Percentiles rank a stretch among this genome's conserved stretches.
Evolutionary conservation across 2,888 invertebrate species (phyloP).

Genomic region (Rhagonycha lutea): DNA sequence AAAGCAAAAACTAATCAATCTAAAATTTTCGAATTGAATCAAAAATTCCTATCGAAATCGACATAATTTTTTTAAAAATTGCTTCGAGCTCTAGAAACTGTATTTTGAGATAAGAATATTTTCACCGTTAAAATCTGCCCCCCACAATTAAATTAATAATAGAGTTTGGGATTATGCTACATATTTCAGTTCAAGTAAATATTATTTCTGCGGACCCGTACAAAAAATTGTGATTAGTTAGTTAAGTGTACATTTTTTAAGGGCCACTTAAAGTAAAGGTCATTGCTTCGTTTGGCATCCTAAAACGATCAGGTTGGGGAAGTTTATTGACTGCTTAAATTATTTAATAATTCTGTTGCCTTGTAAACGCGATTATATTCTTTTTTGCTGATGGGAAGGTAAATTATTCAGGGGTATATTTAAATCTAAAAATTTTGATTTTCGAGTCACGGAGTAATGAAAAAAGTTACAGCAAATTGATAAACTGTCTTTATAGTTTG

Average conservation of each 20-base stretch:
- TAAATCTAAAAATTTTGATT: neutral
- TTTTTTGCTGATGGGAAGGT: neutral
- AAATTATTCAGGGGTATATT: neutral
- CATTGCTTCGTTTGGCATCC: conserved; percentile 22
- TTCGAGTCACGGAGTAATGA: neutral
- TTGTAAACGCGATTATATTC: neutral
- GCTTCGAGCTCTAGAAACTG: neutral
- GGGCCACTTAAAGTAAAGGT: conserved; percentile 24
- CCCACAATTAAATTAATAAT: neutral
- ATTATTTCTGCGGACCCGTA: conserved; percentile 13
- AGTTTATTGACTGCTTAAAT: conserved; percentile 10
- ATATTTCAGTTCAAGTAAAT: conserved; percentile 2
- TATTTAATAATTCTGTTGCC: neutral
- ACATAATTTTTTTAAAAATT: neutral
- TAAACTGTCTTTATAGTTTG: neutral
- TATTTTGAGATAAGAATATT: neutral
- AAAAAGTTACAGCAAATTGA: neutral
- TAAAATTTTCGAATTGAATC: neutral
- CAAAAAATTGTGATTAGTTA: conserved; percentile 22
- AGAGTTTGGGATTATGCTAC: neutral
- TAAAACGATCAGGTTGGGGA: conserved; percentile 18
- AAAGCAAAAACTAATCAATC: neutral
- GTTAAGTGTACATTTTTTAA: conserved; percentile 17
- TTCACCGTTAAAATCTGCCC: neutral
- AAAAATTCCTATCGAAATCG: neutral